phyloP scores from a whole-genome alignment of 2,797 vertebrate genomes.

The Spheniscus humboldti region DNA sequence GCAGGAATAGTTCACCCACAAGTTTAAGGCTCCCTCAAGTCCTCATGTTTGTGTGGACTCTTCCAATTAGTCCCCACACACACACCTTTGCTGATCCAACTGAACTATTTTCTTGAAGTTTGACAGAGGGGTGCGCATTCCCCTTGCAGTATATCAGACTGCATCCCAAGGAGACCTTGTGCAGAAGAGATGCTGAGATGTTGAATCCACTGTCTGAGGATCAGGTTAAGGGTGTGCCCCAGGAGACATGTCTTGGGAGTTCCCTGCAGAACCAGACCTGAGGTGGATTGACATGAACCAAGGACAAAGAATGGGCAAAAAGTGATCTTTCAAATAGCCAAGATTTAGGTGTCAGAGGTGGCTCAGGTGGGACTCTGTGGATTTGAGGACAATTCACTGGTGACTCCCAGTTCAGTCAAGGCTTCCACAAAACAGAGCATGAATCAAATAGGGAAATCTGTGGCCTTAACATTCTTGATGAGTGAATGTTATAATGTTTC shows the following conservation, averaged over 20 bases:
- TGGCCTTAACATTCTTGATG: background rate
- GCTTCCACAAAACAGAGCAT: background rate
- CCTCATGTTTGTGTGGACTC: background rate
- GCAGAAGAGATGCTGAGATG: background rate
- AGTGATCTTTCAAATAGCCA: background rate
- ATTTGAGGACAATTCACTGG: background rate
- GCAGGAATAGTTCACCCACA: background rate
- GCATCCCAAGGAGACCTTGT: background rate
- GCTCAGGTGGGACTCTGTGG: background rate
- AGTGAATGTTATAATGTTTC: background rate
- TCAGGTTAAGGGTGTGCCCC: background rate
- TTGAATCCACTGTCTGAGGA: background rate
- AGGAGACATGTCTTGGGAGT: background rate
- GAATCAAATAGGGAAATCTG: background rate
- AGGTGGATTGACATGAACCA: background rate
- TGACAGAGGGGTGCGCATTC: background rate
- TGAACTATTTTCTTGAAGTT: background rate
- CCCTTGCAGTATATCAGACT: background rate
- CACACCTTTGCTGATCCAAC: background rate
- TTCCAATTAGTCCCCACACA: background rate
- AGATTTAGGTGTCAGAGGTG: background rate
- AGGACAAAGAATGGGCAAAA: background rate
- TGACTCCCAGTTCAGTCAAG: background rate
- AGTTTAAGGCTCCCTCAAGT: background rate
- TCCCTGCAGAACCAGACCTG: background rate